Evolutionary conservation across 1,140 invertebrate species (phyloP), one percentile per base, ranked within the genome.

Genomic region (Spodoptera frugiperda): DNA sequence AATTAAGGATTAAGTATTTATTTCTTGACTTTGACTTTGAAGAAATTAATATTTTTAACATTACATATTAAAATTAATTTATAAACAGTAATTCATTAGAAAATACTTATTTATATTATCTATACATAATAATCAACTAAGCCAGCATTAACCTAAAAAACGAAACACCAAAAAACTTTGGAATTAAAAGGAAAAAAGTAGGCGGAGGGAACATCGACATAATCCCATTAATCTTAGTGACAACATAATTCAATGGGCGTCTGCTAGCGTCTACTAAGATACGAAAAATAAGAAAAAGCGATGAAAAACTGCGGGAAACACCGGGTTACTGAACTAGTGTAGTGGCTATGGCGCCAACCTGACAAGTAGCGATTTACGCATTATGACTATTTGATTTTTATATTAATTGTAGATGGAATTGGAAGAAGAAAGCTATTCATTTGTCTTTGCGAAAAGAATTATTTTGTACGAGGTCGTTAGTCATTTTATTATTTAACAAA

Each of bases 211-310:
- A 65, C 79, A 78, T 82, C 67, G 79, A 79, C 79, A 76, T 82
- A 81, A 82, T 82, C 78, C 79, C 82, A 86, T 86, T 86, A 83
- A 86, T 86, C 82, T 86, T 80, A 49, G 67, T 79, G 81, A 78
- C 83, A 79, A 83, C 78, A 81, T 84, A 84, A 86, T 82, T 84
- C 82, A 84, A 82, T 83, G 82, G 70, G 72, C 76, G 76, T 51
- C 76, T 55, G 55, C 4, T 6, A 39, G 33, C 33, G 33, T 39
- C 33, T 39, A 39, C 33, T 10, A 39, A 78, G 73, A 79, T 77
- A 77, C 53, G 70, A 19, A 75, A 51, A 68, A 71, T 67, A 78
- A 74, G 75, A 53, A 61, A 75, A 73, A 44, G 17, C 39, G 25
- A 54, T 25, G 44, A 55, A 30, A 71, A 73, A 48, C 55, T 46